phyloP scores from a whole-genome alignment of 64 coral and sea anemone species.

The Catalaphyllia jardinei region DNA sequence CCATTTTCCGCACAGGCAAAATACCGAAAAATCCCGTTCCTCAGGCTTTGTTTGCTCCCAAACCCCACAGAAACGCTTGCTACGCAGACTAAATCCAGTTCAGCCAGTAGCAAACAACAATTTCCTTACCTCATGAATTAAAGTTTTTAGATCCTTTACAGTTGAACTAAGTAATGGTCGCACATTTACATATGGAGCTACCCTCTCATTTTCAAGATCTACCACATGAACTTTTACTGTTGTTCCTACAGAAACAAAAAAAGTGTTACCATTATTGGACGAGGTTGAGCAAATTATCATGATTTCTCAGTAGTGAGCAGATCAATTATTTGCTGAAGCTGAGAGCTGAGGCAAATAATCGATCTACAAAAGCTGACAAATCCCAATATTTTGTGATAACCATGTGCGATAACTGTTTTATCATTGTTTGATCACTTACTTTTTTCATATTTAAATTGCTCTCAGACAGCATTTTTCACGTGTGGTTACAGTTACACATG shows the following conservation, averaged over 20 bases:
- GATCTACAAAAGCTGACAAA: background rate
- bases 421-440: no score
- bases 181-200: constrained; percentile 63
- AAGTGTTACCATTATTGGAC: background rate
- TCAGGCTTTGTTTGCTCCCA: no score
- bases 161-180: constrained; percentile 48
- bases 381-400: background rate
- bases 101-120: background rate
- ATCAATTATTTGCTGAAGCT: no score
- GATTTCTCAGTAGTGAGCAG: no score
- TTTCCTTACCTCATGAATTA: constrained; percentile 71
- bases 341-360: background rate
- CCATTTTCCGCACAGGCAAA: no score
- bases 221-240: constrained; percentile 87
- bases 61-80: no score
- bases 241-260: constrained; percentile 48
- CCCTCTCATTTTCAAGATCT: constrained; percentile 57
- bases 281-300: no score
- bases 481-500: no score
- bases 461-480: no score
- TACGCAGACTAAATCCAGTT: background rate
- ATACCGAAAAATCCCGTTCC: no score
- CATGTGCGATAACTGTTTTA: no score
- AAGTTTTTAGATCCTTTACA: constrained; percentile 47
- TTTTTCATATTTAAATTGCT: no score